These are phyloP conservation scores for Campylorhamphus procurvoides DNA, from an alignment of 2,113 vertebrate species.

Conservation along the genomic window DNA sequence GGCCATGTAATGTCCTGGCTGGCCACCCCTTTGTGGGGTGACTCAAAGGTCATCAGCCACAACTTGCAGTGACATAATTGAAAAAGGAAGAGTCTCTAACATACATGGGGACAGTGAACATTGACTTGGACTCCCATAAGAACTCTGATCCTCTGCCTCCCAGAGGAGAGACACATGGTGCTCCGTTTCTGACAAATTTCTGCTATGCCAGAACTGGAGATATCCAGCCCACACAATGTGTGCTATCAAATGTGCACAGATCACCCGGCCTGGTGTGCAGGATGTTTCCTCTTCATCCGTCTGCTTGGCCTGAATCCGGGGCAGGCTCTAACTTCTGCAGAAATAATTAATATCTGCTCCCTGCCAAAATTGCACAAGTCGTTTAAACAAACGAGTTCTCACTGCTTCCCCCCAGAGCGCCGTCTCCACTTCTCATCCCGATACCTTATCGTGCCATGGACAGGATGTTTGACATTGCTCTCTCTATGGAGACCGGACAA, in stretches of 20 bases:
- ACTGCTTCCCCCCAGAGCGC: background rate
- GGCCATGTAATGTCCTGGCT: background rate
- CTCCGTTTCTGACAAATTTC: background rate
- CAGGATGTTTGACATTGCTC: conserved; percentile 53
- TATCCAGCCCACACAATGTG: conserved; percentile 34
- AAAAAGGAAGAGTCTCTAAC: background rate
- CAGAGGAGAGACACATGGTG: background rate
- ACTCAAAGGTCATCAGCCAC: background rate
- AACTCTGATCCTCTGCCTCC: background rate
- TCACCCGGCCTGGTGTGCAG: background rate
- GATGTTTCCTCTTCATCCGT: conserved; percentile 52
- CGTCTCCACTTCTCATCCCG: background rate
- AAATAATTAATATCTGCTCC: conserved; percentile 37
- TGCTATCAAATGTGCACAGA: background rate
- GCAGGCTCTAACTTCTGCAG: conserved; percentile 46
- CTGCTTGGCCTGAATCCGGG: conserved; percentile 15
- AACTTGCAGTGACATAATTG: background rate
- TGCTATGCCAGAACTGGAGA: background rate
- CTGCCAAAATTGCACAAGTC: conserved; percentile 46
- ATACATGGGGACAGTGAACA: background rate
- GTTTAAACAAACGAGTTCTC: conserved; percentile 39
- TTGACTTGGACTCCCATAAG: background rate
- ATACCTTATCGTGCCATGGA: conserved; percentile 21
- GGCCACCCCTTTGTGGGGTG: background rate
- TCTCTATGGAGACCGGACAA: conserved; percentile 51